phyloP scores from a whole-genome alignment of 1,140 invertebrate species.

The Temnothorax curvispinosus region DNA sequence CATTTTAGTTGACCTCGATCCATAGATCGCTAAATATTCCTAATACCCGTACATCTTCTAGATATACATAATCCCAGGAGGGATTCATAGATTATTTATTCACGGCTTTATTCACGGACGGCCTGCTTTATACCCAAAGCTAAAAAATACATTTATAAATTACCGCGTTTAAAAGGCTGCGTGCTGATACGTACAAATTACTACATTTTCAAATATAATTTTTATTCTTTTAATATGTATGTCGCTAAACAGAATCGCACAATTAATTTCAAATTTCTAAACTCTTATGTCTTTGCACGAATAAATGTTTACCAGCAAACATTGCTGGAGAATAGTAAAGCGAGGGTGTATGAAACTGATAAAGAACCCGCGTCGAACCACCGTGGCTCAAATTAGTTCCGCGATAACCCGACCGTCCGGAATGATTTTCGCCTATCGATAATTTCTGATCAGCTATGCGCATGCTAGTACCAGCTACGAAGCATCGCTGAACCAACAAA shows the following conservation, averaged over 20 bases:
- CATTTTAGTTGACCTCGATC: not conserved
- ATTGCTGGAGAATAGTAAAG: not conserved
- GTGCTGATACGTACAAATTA: not conserved
- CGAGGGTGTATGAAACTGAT: not conserved
- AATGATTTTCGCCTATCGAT: slow-evolving; percentile 60
- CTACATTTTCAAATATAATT: not conserved
- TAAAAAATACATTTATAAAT: not conserved
- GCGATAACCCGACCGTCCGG: slow-evolving; percentile 34
- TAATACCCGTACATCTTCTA: not conserved
- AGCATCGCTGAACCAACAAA: slow-evolving; percentile 9
- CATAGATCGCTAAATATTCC: not conserved
- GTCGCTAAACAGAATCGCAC: not conserved
- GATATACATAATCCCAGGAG: not conserved
- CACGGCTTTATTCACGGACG: not conserved
- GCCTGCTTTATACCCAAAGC: no score
- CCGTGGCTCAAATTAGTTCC: slow-evolving; percentile 29
- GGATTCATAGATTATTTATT: not conserved
- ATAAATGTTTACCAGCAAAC: slow-evolving; percentile 1
- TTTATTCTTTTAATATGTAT: not conserved
- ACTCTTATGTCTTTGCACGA: not conserved
- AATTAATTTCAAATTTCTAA: not conserved
- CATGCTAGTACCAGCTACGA: not conserved
- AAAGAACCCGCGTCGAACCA: slow-evolving; percentile 12
- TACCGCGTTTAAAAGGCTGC: not conserved
- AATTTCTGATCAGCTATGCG: slow-evolving; percentile 41